phyloP scores from a whole-genome alignment of 2,113 vertebrate species.

The Oncorhynchus kisutch region DNA sequence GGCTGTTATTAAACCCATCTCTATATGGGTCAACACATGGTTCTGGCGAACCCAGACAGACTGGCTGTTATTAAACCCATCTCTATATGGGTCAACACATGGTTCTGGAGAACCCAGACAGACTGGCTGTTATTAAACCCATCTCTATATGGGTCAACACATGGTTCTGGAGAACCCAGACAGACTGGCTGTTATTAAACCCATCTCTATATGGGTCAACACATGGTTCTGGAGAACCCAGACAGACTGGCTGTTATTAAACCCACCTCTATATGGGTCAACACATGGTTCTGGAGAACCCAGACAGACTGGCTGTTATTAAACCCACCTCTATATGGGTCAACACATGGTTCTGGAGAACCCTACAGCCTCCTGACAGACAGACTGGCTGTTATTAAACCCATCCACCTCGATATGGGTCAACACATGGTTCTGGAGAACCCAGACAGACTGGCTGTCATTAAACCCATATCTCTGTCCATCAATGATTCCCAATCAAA shows the following conservation, averaged over 20 bases:
- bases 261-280: conserved; percentile 83
- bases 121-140: conserved; percentile 82
- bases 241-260: conserved; percentile 71
- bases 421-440: no score
- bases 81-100: conserved; percentile 71
- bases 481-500: no score
- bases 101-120: conserved; percentile 78
- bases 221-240: no score
- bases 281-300: conserved; percentile 86
- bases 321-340: no score
- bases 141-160: conserved; percentile 65
- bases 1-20: conserved; percentile 86
- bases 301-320: conserved; percentile 14
- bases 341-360: no score
- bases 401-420: no score
- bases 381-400: no score
- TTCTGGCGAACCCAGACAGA: conserved; percentile 82
- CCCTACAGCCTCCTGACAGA: no score
- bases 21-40: conserved; percentile 72
- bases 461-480: conserved; percentile 45
- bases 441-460: conserved; percentile 80
- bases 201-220: no score
- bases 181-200: no score
- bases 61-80: conserved; percentile 79
- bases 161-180: no score